Evolutionary conservation across 2,888 invertebrate genomes (phyloP), one percentile per base, ranked within the genome.

Genomic region (Orgyia antiqua): DNA sequence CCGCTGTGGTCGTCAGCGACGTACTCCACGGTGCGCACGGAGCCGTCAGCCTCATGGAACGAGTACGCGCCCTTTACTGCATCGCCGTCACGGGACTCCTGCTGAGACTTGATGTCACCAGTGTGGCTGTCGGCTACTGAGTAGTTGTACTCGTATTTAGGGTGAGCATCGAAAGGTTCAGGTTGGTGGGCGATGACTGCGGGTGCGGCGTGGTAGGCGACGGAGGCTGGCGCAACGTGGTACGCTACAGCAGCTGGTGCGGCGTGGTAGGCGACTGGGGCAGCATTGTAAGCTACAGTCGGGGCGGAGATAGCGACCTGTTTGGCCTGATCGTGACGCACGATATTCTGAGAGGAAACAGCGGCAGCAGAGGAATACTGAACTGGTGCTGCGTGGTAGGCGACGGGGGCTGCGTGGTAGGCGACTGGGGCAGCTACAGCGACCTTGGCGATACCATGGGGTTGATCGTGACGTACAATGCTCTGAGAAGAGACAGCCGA

Each of bases 51-150:
- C 57, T 87, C 86, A 35, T 74, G 67, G 46, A 87, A 68, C 9
- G 80, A 77, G 69, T 87, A 84, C 5, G 77, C 72, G 42, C 87
- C 87, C 58, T 86, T 80, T 27, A 87, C 87, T 2, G 70, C 72
- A 51, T 87, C 87, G 29, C 87, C 87, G 36, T 87, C 87, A 36
- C 79, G 73, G 42, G 57, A 45, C 50, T 88, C 88, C 43, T 83
- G 80, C 58, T 83, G 86, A 42, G 72, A 69, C 65, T 87, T 87
- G 62, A 76, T 71, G 70, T 88, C 88, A 26, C 87, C 87, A 53
- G 87, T 80, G 65, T 86, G 80, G 17, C 74, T 74, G 55, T 88
- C 88, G 47, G 80, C 71, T 3, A 88, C 84, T 25, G 84, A 80
- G 65, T 88, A 88, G 36, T 66, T 72, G 71, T 74, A 87, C 51